phyloP scores from a whole-genome alignment of 2,888 invertebrate species.

The Melangyna quadrimaculata region DNA sequence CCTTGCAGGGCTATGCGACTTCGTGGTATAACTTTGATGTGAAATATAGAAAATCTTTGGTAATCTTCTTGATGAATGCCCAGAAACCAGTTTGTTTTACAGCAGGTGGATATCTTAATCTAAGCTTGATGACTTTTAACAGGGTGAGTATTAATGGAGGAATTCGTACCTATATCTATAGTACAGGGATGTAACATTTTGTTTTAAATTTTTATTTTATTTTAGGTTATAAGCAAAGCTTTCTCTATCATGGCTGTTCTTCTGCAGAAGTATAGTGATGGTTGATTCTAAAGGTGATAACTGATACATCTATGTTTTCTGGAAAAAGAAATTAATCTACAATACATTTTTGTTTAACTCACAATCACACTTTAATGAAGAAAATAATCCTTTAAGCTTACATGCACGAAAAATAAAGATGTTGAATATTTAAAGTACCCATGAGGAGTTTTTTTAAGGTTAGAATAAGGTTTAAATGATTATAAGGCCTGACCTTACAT shows the following conservation, averaged over 20 bases:
- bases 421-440: too few species aligned
- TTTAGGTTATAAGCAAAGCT: constrained; percentile 5
- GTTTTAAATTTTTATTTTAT: not conserved
- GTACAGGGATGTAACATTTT: not conserved
- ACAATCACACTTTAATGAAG: too few species aligned
- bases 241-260: constrained; percentile 25
- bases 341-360: too few species aligned
- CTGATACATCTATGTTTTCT: too few species aligned
- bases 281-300: not conserved
- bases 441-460: too few species aligned
- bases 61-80: constrained; percentile 73
- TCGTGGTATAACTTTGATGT: constrained; percentile 74
- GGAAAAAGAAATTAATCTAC: too few species aligned
- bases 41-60: constrained; percentile 72
- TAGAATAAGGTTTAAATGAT: too few species aligned
- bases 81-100: constrained; percentile 74
- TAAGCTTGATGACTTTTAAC: constrained; percentile 75
- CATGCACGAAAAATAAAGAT: too few species aligned
- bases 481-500: too few species aligned
- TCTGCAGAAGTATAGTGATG: not conserved
- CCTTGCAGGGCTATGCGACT: constrained; percentile 73
- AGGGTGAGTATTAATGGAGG: constrained; percentile 58
- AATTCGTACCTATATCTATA: not conserved
- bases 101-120: constrained; percentile 74
- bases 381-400: too few species aligned